Conservation (phyloP, 2,888 invertebrate genomes). For the Melanargia galathea region DNA sequence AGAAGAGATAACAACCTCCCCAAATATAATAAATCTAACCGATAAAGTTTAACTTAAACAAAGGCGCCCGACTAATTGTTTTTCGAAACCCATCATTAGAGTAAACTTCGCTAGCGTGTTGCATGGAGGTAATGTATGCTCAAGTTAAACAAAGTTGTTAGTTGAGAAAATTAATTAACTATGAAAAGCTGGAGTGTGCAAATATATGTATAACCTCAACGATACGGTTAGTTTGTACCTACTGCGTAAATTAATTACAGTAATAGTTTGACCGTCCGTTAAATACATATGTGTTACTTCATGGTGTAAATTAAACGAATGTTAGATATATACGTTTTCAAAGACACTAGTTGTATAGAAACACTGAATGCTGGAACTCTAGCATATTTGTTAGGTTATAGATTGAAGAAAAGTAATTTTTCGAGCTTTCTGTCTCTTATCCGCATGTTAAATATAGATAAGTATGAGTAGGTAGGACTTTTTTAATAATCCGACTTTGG, state of each 20-base stretch:
- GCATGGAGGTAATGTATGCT: constrained; percentile 34
- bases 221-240: constrained; percentile 25
- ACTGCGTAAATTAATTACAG: constrained; percentile 37
- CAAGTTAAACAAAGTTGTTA: constrained; percentile 41
- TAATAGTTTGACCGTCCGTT: constrained; percentile 29
- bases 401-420: too few relatives aligned
- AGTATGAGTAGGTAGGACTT: too few relatives aligned
- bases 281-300: constrained; percentile 12
- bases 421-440: too few relatives aligned
- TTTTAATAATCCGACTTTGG: too few relatives aligned
- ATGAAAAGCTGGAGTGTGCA: constrained; percentile 40
- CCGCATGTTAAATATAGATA: too few relatives aligned
- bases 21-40: constrained; percentile 78
- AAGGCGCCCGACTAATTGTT: constrained; percentile 74
- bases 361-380: neutral
- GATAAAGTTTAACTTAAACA: constrained; percentile 70
- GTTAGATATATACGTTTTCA: neutral
- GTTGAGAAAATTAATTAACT: constrained; percentile 45
- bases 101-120: constrained; percentile 55
- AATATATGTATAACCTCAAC: constrained; percentile 35
- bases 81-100: constrained; percentile 71
- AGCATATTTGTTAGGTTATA: too few relatives aligned
- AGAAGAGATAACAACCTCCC: constrained; percentile 69
- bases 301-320: constrained; percentile 4
- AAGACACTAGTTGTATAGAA: neutral